Evolutionary conservation across 2,888 invertebrate species (phyloP), one percentile per base, ranked within the genome.

Genomic region (Hedya salicella): DNA sequence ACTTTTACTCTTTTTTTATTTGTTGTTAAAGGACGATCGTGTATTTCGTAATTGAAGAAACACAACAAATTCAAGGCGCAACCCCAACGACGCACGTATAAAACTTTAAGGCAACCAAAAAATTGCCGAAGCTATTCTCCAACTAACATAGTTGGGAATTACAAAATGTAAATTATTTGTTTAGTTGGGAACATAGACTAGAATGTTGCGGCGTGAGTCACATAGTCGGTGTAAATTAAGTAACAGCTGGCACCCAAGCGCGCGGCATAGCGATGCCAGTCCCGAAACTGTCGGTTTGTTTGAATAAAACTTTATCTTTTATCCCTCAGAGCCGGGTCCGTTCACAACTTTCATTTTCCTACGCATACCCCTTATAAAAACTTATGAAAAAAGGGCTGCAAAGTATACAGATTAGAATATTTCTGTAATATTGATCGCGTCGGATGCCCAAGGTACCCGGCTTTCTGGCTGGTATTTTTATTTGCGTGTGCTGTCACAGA

Each of bases 191-290:
- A 40, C 54, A 61, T 48, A 49, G 49, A 46, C 16, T 36, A 52
- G 36, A 56, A 49, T 64, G 57, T 64, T 59, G 52, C 42, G 54
- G 61, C 68, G 69, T 62, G 73, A 70, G 74, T 79, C 80, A 80
- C 82, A 83, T 80, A 78, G 74, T 74, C 74, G 71, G 80, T 81
- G 81, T 84, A 86, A 86, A 84, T 82, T 85, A 80, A 76, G 77
- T 78, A 75, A 74, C 85, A 83, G 80, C 81, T 84, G 85, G 71
- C 70, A 70, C 70, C 70, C 71, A 72, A 69, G 54, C 75, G 79
- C 75, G 79, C 70, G 67, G 81, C 83, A 85, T 82, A 81, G 75
- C 78, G 75, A 85, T 84, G 81, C 80, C 79, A 69, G 62, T 72
- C 77, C 73, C 76, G 68, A 75, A 79, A 74, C 70, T 70, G 69